phyloP scores from a whole-genome alignment of 2,797 vertebrate species.

The Gymnothorax reevesii region DNA sequence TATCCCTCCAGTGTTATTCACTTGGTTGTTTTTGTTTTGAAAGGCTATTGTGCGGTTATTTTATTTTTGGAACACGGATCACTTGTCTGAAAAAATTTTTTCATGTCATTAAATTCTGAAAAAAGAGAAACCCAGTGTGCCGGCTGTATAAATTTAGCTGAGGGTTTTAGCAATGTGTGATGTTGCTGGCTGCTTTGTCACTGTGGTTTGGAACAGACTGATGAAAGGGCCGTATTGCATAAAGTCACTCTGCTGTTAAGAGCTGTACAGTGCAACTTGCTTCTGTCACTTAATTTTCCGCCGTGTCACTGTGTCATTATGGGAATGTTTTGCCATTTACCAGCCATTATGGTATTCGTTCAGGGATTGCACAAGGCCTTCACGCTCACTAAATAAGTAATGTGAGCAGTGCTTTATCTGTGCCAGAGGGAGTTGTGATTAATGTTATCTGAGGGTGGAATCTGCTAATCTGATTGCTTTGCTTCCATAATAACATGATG shows the following conservation, averaged over 20 bases:
- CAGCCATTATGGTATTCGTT: background rate
- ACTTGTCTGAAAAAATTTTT: constrained; percentile 38
- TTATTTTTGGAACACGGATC: constrained; percentile 5
- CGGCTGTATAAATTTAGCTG: constrained; percentile 45
- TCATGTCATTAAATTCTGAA: constrained; percentile 55
- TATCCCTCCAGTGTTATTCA: too few species aligned
- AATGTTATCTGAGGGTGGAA: background rate
- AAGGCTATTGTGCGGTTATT: constrained; percentile 30
- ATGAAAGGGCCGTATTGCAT: background rate
- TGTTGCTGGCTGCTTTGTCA: constrained; percentile 39
- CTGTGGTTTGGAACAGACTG: constrained; percentile 36
- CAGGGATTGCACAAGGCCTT: too few species aligned
- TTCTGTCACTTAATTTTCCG: background rate
- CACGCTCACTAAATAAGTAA: background rate
- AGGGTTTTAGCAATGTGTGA: constrained; percentile 48
- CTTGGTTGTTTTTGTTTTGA: constrained; percentile 24
- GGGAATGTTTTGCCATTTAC: background rate
- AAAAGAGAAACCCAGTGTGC: constrained; percentile 45
- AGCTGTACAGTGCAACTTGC: background rate
- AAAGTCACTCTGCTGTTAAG: background rate
- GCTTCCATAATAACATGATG: background rate
- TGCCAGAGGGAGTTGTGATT: background rate
- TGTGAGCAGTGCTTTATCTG: background rate
- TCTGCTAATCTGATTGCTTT: background rate
- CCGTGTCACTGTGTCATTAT: background rate